Evolutionary conservation across 2,113 vertebrate species (phyloP).

Genomic region (Coreoperca whiteheadi): DNA sequence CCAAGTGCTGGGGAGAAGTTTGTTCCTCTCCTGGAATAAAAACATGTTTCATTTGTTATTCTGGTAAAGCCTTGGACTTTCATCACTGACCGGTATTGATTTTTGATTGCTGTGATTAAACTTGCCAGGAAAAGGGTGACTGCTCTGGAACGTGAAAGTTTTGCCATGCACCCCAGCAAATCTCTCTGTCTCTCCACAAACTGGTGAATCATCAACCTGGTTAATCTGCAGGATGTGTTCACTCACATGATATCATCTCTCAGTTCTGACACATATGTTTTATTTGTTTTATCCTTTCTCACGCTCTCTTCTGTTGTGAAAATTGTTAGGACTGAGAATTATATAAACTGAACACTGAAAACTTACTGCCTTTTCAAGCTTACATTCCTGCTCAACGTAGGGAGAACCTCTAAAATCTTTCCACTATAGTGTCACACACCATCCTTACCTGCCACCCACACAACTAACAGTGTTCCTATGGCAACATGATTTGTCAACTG

Average conservation of each 20-base stretch:
- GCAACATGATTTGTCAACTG: conserved; percentile 77
- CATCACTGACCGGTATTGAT: conserved; percentile 45
- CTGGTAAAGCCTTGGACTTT: conserved; percentile 33
- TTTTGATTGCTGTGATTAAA: conserved; percentile 54
- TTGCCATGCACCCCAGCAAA: background rate
- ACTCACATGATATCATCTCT: conserved; percentile 26
- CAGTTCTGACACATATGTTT: conserved; percentile 26
- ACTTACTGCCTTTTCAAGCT: background rate
- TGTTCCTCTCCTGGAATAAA: conserved; percentile 58
- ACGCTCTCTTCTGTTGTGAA: background rate
- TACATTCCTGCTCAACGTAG: background rate
- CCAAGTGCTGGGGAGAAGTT: conserved; percentile 55
- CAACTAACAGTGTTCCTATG: conserved; percentile 77
- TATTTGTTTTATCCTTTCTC: conserved; percentile 4
- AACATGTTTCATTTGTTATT: conserved; percentile 51
- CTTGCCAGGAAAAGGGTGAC: background rate
- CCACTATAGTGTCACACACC: conserved; percentile 31
- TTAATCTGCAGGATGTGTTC: conserved; percentile 12
- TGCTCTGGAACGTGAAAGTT: conserved; percentile 3
- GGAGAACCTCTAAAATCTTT: conserved; percentile 43
- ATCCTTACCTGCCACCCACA: conserved; percentile 71
- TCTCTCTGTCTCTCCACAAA: background rate
- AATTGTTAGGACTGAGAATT: background rate
- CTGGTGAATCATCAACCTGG: conserved; percentile 3
- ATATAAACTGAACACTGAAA: background rate